Base-by-base conservation (phyloP, 1,140 invertebrate genomes). In the Linepithema humile region DNA sequence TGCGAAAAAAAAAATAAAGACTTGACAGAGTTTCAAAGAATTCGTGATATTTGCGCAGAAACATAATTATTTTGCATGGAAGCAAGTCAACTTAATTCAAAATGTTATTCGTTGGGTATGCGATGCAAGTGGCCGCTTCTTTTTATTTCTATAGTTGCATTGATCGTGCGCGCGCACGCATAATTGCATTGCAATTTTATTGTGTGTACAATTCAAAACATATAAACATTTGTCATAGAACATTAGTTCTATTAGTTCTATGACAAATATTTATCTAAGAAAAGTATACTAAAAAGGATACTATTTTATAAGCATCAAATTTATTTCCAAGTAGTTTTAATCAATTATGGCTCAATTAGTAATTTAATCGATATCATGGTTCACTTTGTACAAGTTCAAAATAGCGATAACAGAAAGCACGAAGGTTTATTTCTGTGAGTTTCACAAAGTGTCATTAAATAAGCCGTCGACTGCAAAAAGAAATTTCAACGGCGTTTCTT, bases 51-150 rank as follows among this genome's bases (percentile, higher is more conserved):
- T 43, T 85, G 82, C 15, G 17, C 20, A 35, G 70, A 85, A 83
- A 53, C 29, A 3, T n/a, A 15, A 7, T 45, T 5, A 75, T 75
- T 85, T 67, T 78, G 69, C n/a, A n/a, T n/a, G 60, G 45, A 85
- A 82, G 72, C 45, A 38, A 43, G 64, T 83, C 70, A 53, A 69
- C 78, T 75, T 85, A 85, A 75, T 85, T 60, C 50, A 35, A 32
- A 12, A 12, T 9, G 38, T 7, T 38, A 10, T 23, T 7, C 29
- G 38, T 77, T 70, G 72, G 57, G 32, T 17, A 20, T 45, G 38
- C 29, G 2, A 7, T 23, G 20, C 12, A 40, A 26, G 43, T 65
- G n/a, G n/a, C 26, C 9, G 6, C 20, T 26, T 26, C 38, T 43
- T 65, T 65, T 17, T 12, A n/a, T n/a, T n/a, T n/a, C n/a, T n/a